Percentiles rank a stretch among this genome's conserved stretches.
phyloP scores from a whole-genome alignment of 2,888 invertebrate species.

The Drosophila flavopinicola region DNA sequence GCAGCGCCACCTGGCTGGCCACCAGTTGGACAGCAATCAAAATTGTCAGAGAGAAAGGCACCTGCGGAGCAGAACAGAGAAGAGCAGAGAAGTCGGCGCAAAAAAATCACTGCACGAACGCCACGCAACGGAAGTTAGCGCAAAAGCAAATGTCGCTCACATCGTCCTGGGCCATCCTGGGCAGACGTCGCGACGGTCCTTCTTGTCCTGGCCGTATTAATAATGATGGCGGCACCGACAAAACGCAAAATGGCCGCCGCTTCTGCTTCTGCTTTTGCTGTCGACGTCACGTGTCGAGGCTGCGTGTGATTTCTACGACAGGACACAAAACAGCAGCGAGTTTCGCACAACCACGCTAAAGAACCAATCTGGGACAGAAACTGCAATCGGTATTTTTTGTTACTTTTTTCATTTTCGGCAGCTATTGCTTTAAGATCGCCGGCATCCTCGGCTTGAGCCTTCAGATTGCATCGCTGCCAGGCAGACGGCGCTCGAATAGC shows the following conservation, averaged over 20 bases:
- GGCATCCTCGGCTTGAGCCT: constrained; percentile 32
- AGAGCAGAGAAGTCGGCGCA: background rate
- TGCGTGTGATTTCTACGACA: constrained; percentile 70
- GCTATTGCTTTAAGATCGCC: constrained; percentile 26
- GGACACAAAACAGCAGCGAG: constrained; percentile 47
- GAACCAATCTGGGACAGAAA: constrained; percentile 6
- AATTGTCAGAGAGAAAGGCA: constrained; percentile 60
- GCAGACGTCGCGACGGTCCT: background rate
- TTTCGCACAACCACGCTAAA: constrained; percentile 24
- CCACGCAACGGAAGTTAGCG: constrained; percentile 70
- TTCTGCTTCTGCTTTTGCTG: constrained; percentile 32
- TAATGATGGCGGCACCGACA: constrained; percentile 68
- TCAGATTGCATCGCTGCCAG: constrained; percentile 38
- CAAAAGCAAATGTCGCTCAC: constrained; percentile 53
- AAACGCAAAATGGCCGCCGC: constrained; percentile 70
- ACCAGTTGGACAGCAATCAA: constrained; percentile 55
- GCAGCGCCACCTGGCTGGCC: constrained; percentile 4
- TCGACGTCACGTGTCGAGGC: constrained; percentile 66
- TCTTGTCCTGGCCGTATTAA: constrained; percentile 58
- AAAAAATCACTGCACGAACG: constrained; percentile 61
- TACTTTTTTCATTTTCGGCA: constrained; percentile 7
- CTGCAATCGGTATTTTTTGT: constrained; percentile 25
- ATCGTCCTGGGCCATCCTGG: constrained; percentile 18
- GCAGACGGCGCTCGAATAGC: constrained; percentile 1
- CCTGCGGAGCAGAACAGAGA: constrained; percentile 16